Conservation (phyloP, 2,888 invertebrate genomes). For the Thalpophila matura region DNA sequence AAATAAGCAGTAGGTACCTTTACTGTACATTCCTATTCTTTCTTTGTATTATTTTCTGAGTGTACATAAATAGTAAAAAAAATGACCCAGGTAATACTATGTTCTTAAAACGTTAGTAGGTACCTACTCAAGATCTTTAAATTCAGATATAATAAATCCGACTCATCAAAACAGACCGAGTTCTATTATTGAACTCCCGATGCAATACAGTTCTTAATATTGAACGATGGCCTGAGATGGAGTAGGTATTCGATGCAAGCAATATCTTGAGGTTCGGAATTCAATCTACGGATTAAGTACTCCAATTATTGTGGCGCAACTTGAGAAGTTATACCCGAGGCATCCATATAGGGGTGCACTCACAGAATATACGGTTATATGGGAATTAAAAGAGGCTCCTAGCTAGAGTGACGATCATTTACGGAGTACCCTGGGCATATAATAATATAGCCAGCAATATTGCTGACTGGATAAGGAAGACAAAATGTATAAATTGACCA, state of each 20-base stretch:
- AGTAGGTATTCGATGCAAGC: background rate
- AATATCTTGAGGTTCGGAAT: slow-evolving; percentile 5
- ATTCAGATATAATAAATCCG: slow-evolving; percentile 8
- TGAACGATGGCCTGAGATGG: slow-evolving; percentile 12
- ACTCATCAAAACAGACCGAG: background rate
- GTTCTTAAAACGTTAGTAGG: no score
- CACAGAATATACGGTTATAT: background rate
- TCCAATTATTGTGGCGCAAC: slow-evolving; percentile 13
- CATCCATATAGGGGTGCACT: background rate
- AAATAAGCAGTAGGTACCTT: no score
- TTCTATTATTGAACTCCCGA: slow-evolving; percentile 9
- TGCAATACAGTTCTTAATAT: slow-evolving; percentile 17
- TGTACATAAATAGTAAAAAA: no score
- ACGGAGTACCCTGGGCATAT: no score
- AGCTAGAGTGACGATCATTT: no score
- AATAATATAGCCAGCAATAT: no score
- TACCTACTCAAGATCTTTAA: no score
- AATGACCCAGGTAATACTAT: no score
- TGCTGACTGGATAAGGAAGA: no score
- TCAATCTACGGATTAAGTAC: slow-evolving; percentile 18
- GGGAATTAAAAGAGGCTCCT: background rate
- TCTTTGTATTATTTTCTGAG: no score
- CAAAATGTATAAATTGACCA: no score
- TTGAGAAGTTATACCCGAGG: background rate
- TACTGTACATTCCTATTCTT: no score